Conservation (phyloP, 2,888 invertebrate genomes). For the Cactoblastis cactorum region DNA sequence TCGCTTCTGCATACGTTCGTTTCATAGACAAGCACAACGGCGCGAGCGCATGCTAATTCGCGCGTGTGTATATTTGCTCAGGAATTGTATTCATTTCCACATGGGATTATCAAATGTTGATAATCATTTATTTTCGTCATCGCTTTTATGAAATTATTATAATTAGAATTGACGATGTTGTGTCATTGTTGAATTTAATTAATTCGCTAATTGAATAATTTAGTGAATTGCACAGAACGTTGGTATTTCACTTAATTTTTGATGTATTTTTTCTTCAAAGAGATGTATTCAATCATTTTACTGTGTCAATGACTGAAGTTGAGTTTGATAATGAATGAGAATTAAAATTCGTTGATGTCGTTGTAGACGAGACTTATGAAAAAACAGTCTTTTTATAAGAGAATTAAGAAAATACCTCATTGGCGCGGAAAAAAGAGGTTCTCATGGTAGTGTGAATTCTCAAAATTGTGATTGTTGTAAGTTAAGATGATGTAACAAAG, state of each 20-base stretch:
- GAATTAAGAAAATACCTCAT: slow-evolving; percentile 14
- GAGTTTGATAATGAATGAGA: slow-evolving; percentile 52
- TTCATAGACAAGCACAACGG: slow-evolving; percentile 35
- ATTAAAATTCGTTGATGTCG: slow-evolving; percentile 48
- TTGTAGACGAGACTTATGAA: slow-evolving; percentile 28
- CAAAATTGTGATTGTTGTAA: slow-evolving; percentile 72
- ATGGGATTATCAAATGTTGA: slow-evolving; percentile 55
- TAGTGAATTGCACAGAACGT: slow-evolving; percentile 77
- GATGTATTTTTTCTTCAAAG: slow-evolving; percentile 72
- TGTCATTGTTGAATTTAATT: slow-evolving; percentile 67
- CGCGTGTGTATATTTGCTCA: slow-evolving; percentile 55
- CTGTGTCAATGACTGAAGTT: slow-evolving; percentile 68
- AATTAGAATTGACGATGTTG: slow-evolving; percentile 46
- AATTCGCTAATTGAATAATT: slow-evolving; percentile 59
- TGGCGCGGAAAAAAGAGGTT: slow-evolving; percentile 21
- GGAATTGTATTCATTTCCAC: slow-evolving; percentile 71
- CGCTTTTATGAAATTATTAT: slow-evolving; percentile 50
- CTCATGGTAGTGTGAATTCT: slow-evolving; percentile 33
- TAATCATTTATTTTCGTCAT: slow-evolving; percentile 54
- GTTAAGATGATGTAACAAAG: slow-evolving; percentile 68
- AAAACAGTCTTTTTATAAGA: slow-evolving; percentile 10
- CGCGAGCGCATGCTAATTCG: slow-evolving; percentile 33
- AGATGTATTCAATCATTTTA: slow-evolving; percentile 69
- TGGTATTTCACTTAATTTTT: slow-evolving; percentile 77
- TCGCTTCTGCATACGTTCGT: slow-evolving; percentile 51